Percentiles rank a stretch among this genome's conserved stretches.
phyloP scores from a whole-genome alignment of 2,797 vertebrate species.

The Decapterus maruadsi region DNA sequence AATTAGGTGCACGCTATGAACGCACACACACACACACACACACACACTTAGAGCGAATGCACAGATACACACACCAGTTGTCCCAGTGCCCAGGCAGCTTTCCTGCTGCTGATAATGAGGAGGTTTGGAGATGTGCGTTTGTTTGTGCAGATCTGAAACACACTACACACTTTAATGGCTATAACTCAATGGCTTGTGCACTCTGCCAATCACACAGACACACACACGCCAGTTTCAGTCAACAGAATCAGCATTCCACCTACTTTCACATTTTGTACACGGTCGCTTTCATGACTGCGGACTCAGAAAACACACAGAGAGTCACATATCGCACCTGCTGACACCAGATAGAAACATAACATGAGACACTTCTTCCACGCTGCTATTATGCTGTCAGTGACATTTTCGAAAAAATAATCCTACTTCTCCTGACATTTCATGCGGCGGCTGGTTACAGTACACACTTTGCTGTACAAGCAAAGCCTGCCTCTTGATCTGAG shows the following conservation, averaged over 20 bases:
- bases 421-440: slow-evolving; percentile 72
- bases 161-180: slow-evolving; percentile 62
- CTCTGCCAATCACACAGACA: slow-evolving; percentile 40
- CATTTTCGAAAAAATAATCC: slow-evolving; percentile 70
- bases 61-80: slow-evolving; percentile 44
- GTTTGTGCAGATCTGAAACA: slow-evolving; percentile 70
- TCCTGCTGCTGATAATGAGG: slow-evolving; percentile 67
- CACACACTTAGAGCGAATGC: slow-evolving; percentile 8
- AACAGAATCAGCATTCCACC: slow-evolving; percentile 37
- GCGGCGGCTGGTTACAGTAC: slow-evolving; percentile 47
- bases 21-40: slow-evolving; percentile 27
- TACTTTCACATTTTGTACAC: slow-evolving; percentile 41
- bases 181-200: slow-evolving; percentile 29
- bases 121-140: slow-evolving; percentile 71
- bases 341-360: slow-evolving; percentile 70
- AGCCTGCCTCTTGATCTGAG: slow-evolving; percentile 66
- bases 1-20: slow-evolving; percentile 33
- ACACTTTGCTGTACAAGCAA: slow-evolving; percentile 43
- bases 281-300: slow-evolving; percentile 47
- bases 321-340: slow-evolving; percentile 67
- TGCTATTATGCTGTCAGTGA: slow-evolving; percentile 72
- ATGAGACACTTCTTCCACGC: slow-evolving; percentile 51
- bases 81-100: slow-evolving; percentile 70
- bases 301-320: slow-evolving; percentile 41
- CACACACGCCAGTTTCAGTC: slow-evolving; percentile 20